Percentiles rank a stretch among this genome's conserved stretches.
phyloP scores from a whole-genome alignment of 1,140 invertebrate species.

The Penaeus chinensis region DNA sequence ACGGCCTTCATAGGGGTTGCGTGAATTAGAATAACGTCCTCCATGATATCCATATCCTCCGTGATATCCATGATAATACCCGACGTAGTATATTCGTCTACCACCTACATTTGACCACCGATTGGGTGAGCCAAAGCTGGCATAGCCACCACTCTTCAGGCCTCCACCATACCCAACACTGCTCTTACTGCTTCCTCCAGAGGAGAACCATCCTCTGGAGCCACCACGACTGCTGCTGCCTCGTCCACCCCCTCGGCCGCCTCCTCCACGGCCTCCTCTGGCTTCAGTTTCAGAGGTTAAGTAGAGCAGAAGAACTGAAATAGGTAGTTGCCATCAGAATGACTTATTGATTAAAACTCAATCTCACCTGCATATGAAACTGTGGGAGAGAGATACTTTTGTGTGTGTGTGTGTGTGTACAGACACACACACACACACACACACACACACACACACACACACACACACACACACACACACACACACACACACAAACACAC shows the following conservation, averaged over 20 bases:
- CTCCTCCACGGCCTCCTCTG: slow-evolving; percentile 9
- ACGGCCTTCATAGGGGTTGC: not conserved
- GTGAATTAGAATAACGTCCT: not conserved
- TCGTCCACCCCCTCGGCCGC: not conserved
- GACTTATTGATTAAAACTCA: too few species aligned
- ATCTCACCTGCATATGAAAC: too few species aligned
- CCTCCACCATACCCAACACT: not conserved
- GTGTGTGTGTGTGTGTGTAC: too few species aligned
- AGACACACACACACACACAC: too few species aligned
- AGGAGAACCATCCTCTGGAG: not conserved
- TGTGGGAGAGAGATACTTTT: too few species aligned
- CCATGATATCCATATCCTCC: too few species aligned
- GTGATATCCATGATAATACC: slow-evolving; percentile 22
- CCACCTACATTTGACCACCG: slow-evolving; percentile 17
- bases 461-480: too few species aligned
- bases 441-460: too few species aligned
- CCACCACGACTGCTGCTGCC: not conserved
- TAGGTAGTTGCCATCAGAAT: not conserved
- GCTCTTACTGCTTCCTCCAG: not conserved
- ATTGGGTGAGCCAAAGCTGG: slow-evolving; percentile 13
- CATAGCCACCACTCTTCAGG: not conserved
- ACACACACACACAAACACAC: too few species aligned
- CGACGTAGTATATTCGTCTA: slow-evolving; percentile 15
- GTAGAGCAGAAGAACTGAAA: slow-evolving; percentile 19
- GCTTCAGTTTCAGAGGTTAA: slow-evolving; percentile 18